Evolutionary conservation across 53 echinoderm and acorn worm species (phyloP), one percentile per base, ranked within the genome.

Genomic region (Astropecten irregularis): DNA sequence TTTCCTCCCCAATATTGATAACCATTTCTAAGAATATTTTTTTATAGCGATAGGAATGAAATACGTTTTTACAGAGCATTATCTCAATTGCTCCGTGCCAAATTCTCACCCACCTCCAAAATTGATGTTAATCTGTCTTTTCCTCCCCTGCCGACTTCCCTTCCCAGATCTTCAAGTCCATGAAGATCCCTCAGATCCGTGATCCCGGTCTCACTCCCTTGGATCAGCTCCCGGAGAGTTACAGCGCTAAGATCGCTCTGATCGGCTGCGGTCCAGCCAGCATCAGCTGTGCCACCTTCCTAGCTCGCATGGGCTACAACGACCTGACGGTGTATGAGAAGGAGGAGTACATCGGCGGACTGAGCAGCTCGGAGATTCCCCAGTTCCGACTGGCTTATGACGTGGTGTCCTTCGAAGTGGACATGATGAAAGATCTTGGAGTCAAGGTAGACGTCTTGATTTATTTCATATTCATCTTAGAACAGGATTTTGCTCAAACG

Each of bases 201-300:
- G 91, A 96, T 68, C 97, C 97, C 16, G 64, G 13, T 70, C 88
- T 92, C 0, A 85, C 90, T 0, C 91, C 93, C 16, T 65, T 71
- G 15, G 93, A 87, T 37, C 85, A 92, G 21, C 91, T 96, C 3
- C 97, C 93, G 0, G 94, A 91, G 34, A 94, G 93, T 74, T 96
- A 84, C 71, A 69, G 70, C 2, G 48, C 86, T 73, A 96, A 94
- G 82, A 83, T 96, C 18, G 97, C 97, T n/a, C 90, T 96, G 38
- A 87, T 96, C 11, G 97, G 97, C 31, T 96, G 97, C 76, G 97
- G 97, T 2, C 92, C 97, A 22, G 97, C 97, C 47, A 89, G 89
- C 69, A 94, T 96, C 76, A 96, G 97, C 82, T 96, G 97, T 32
- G 97, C 93, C 16, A 96, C 97, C 39, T 96, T 96, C 85, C 90